phyloP scores from a whole-genome alignment of 2,888 invertebrate genomes.

The Rhagonycha lutea region DNA sequence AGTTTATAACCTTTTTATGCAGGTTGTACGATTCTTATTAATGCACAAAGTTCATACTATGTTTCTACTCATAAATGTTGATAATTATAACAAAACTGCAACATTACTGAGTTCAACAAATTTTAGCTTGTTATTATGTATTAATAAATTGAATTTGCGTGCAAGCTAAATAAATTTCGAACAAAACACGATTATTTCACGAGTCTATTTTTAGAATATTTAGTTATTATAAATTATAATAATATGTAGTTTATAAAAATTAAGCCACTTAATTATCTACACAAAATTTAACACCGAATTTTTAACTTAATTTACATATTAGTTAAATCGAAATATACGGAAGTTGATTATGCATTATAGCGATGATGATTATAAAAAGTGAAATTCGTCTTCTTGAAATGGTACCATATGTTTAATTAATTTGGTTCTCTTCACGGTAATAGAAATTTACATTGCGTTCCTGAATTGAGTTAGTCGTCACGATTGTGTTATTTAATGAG shows the following conservation, averaged over 20 bases:
- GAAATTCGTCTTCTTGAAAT: neutral
- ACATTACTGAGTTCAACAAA: neutral
- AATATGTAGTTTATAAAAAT: neutral
- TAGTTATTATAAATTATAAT: neutral
- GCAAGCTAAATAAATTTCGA: neutral
- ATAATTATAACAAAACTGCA: neutral
- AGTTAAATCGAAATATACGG: neutral
- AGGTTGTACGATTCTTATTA: neutral
- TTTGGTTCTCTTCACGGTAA: neutral
- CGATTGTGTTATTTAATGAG: neutral
- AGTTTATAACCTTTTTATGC: neutral
- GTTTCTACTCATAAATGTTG: neutral
- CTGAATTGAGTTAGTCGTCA: neutral
- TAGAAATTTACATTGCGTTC: neutral
- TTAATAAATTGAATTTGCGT: neutral
- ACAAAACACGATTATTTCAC: neutral
- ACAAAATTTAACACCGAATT: neutral
- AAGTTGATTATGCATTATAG: neutral
- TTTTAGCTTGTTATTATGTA: neutral
- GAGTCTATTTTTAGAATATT: neutral
- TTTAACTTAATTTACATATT: neutral
- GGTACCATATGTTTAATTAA: neutral
- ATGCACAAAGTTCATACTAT: neutral
- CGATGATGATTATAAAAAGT: constrained; percentile 1
- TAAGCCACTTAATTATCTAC: neutral